Base-by-base conservation (phyloP, 2,113 vertebrate species). In the Carassius auratus region DNA sequence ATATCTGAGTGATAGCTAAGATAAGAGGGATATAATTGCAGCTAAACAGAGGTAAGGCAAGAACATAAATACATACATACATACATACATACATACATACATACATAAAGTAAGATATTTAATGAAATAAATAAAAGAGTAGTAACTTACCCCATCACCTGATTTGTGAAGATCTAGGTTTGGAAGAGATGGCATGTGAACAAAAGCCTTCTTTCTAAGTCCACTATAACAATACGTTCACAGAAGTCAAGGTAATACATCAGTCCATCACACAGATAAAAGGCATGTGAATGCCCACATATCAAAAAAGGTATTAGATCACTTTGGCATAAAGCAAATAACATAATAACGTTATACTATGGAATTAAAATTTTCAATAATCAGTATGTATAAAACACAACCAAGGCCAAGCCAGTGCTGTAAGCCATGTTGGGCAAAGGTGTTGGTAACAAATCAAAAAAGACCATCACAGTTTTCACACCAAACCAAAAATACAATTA, bases 151-250 rank as follows among this genome's bases (percentile, higher is more conserved):
- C 95, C 95, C 97, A 86, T 99, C 97, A 90, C 95, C 95, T 90
- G 95, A 94, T 95, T 98, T 98, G 90, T 97, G 96, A 87, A 99
- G 94, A 87, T 98, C 97, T 92, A 99, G 95, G 88, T 94, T 96
- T 84, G 98, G 98, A 91, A 99, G 95, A 86, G 97, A 97, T 33
- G 98, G 98, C 96, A 98, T 97, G 89, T 98, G 97, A 90, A 99
- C 97, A 90, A 97, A 97, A 15, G 97, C 96, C 91, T 98, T 99
- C 95, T 99, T 99, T 88, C 98, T 97, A 85, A 99, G 94, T 92
- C 98, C 98, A 93, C 98, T 99, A 90, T 99, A 99, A 95, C 98
- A 99, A 93, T 99, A 99, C 88, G 95, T 99, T 90, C 92, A 76
- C 87, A 90, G 75, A 33, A 87, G 94, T 99, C 97, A 99, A 99